Base-by-base conservation (phyloP, 2,113 vertebrate genomes). In the Anguilla japonica region DNA sequence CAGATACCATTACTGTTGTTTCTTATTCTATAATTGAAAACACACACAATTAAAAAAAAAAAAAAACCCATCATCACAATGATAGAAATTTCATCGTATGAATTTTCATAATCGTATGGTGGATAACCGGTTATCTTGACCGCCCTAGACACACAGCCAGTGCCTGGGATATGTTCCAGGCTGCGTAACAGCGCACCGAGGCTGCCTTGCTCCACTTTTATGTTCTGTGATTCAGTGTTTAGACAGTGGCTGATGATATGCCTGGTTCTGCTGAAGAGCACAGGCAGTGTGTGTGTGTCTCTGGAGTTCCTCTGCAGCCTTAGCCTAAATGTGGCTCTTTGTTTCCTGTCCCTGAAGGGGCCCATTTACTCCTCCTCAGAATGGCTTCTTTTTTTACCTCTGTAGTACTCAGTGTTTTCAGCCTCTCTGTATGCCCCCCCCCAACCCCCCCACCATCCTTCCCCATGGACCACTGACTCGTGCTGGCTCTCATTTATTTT, bases 401-500 rank as follows among this genome's bases (percentile, higher is more conserved):
- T 53, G 6, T 14, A 53, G 50, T 53, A 6, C 50, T 53, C 50
- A 53, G 50, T 53, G 9, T 46, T 41, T 9, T 41, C 39, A 18
- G 41, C 80, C 79, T 75, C 20, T 84, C 29, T 71, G 18, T 9
- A 34, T 75, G 9, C 53, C 53, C 53, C 53, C 53, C 53, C 53
- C 53, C 53, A 8, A 8, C 53, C 53, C 53, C 6, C 20, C 60
- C 18, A 53, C 7, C 7, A 11, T 14, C 60, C 60, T 20, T 5
- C 22, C 60, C 60, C 4, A 9, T 20, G 22, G 60, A 67, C 60
- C 60, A 26, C 60, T 67, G 20, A 67, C 60, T 67, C 60, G 20
- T 26, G 60, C 60, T 67, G 60, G 20, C 60, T 79, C 83, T 91
- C 83, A 87, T 90, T 91, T 89, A 67, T 1, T 15, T 82, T 75